These are phyloP conservation scores for Recurvirostra avosetta DNA, from an alignment of 2,113 vertebrate genomes.

Conservation along the genomic window DNA sequence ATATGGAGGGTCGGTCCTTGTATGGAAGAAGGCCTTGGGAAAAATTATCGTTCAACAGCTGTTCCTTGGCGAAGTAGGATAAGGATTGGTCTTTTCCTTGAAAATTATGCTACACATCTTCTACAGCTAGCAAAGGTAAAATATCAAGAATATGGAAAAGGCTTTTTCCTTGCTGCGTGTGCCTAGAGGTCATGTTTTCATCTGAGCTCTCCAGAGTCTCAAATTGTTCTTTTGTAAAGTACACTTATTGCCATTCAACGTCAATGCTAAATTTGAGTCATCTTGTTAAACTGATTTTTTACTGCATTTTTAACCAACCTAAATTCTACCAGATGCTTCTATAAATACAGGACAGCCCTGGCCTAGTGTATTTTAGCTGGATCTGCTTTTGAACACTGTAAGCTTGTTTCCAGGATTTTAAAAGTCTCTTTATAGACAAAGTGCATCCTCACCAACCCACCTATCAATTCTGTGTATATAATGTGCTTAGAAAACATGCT, in stretches of 20 bases:
- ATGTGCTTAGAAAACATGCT: conserved; percentile 14
- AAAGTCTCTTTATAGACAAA: background rate
- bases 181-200: background rate
- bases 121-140: background rate
- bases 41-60: background rate
- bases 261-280: background rate
- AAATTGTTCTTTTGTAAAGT: background rate
- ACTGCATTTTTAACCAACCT: background rate
- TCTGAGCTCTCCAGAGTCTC: background rate
- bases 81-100: background rate
- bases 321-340: background rate
- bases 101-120: background rate
- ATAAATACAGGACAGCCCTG: background rate
- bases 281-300: background rate
- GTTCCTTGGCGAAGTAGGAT: background rate
- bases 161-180: background rate
- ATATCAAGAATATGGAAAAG: background rate
- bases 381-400: background rate
- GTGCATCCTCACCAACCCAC: background rate
- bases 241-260: background rate
- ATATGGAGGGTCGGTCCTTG: background rate
- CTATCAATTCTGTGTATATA: conserved; percentile 4
- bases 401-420: background rate
- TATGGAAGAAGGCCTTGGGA: background rate
- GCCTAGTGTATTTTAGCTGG: background rate